These are phyloP conservation scores for Poeciliopsis prolifica DNA, from an alignment of 2,113 vertebrate species.

Conservation along the genomic window DNA sequence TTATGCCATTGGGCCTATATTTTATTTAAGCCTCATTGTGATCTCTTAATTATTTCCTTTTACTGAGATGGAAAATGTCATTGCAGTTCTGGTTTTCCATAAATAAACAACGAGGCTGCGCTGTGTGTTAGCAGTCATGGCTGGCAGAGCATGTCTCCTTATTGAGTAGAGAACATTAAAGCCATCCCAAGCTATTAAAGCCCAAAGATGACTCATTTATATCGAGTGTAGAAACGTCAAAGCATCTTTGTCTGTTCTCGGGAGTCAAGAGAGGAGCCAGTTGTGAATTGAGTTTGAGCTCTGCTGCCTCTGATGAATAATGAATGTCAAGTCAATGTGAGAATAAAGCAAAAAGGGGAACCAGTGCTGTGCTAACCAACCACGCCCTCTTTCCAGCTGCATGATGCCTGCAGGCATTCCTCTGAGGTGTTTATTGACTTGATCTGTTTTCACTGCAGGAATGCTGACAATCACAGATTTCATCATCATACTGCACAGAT, in stretches of 20 bases:
- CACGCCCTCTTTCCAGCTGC: constrained; percentile 36
- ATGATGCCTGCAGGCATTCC: constrained; percentile 10
- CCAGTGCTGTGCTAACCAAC: constrained; percentile 35
- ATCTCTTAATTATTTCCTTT: not conserved
- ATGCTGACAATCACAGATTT: constrained; percentile 99
- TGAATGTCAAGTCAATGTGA: constrained; percentile 48
- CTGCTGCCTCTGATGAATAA: constrained; percentile 63
- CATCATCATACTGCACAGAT: constrained; percentile 99
- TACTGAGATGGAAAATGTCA: constrained; percentile 7
- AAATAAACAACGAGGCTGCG: constrained; percentile 6
- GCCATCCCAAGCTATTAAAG: constrained; percentile 47
- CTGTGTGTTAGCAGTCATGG: constrained; percentile 28
- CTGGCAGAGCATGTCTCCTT: constrained; percentile 18
- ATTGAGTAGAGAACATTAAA: constrained; percentile 48
- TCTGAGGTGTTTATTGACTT: not conserved
- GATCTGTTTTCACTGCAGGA: constrained; percentile 77
- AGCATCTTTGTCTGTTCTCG: not conserved
- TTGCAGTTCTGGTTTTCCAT: not conserved
- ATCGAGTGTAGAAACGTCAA: constrained; percentile 2
- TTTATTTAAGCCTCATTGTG: not conserved
- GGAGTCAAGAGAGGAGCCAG: constrained; percentile 8
- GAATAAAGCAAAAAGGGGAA: constrained; percentile 15
- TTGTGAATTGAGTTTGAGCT: constrained; percentile 30
- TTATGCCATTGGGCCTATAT: not conserved
- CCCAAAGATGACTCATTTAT: constrained; percentile 23